Base-by-base conservation (phyloP, 2,797 vertebrate genomes). In the Chrosomus eos region DNA sequence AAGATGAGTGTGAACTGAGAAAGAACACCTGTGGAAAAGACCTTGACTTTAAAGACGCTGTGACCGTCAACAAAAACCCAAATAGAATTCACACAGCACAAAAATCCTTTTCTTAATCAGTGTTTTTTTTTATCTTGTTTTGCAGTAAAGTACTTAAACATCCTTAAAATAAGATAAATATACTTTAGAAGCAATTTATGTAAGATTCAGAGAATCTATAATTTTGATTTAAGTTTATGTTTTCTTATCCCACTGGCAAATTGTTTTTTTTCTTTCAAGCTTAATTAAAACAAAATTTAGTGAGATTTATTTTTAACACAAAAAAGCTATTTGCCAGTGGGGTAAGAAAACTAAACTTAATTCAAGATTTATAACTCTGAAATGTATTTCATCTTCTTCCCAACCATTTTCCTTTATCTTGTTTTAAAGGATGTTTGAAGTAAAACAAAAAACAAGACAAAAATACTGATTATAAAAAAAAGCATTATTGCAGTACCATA, bases 1-100 rank as follows among this genome's bases (percentile, higher is more conserved):
- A 99, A 95, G 86, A 97, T 96, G 2, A 99, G 95, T 0, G 94
- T 96, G 93, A 99, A 97, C 94, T 98, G 97, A 87, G 95, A 98
- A 90, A 99, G 93, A 0, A 97, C 96, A 83, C 97, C 98, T 99
- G 88, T 64, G 79, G 51, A 51, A 74, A 66, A 51, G 1, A 58
- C 43, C 36, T 26, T 33, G 18, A 45, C 51, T 58, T 60, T 38
- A 45, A 40, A 77, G 53, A 60, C 0, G 53, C 33, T 60, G n/a
- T 76, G 53, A 55, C 23, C 73, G 7, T 55, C 11, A 75, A 36
- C 73, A 55, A 55, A 55, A 40, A 43, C 23, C 38, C 33, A 38
- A 26, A 40, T 26, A 23, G 3, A 21, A 64, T 51, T 51, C 9
- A 74, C n/a, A 36, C 23, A 38, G 36, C 48, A 19, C 36, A 10